phyloP scores from a whole-genome alignment of 2,113 vertebrate genomes.

The Syngnathus typhle region DNA sequence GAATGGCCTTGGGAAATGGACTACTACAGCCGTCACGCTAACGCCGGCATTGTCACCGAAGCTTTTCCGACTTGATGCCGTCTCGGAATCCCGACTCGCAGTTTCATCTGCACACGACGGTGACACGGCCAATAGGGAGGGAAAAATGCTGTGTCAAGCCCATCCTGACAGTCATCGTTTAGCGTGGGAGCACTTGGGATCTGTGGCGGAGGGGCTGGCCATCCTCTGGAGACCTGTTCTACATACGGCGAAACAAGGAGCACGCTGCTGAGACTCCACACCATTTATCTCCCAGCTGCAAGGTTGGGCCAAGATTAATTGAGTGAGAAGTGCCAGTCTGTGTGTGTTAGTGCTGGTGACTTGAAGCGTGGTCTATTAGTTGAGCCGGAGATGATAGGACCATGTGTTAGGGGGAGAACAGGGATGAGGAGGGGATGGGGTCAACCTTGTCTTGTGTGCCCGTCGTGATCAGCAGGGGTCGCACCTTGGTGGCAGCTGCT shows the following conservation, averaged over 20 bases:
- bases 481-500: conserved; percentile 18
- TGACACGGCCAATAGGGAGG: background rate
- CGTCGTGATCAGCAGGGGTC: conserved; percentile 27
- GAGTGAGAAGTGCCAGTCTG: conserved; percentile 46
- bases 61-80: background rate
- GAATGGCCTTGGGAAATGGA: conserved; percentile 2
- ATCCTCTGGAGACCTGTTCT: conserved; percentile 63
- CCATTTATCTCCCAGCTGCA: conserved; percentile 66
- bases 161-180: background rate
- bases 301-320: conserved; percentile 66
- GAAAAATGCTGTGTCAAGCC: background rate
- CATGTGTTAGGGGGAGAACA: conserved; percentile 36
- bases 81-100: background rate
- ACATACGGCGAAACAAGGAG: conserved; percentile 60
- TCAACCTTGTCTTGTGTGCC: conserved; percentile 34
- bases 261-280: conserved; percentile 58
- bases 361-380: conserved; percentile 53
- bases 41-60: background rate
- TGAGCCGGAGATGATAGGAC: conserved; percentile 52
- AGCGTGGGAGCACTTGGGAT: background rate
- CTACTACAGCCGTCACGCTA: background rate
- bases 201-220: conserved; percentile 37
- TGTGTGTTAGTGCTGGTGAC: conserved; percentile 36
- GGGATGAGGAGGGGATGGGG: conserved; percentile 11
- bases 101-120: background rate